Evolutionary conservation across 2,888 invertebrate species (phyloP), one percentile per base, ranked within the genome.

Genomic region (Volucella bombylans): DNA sequence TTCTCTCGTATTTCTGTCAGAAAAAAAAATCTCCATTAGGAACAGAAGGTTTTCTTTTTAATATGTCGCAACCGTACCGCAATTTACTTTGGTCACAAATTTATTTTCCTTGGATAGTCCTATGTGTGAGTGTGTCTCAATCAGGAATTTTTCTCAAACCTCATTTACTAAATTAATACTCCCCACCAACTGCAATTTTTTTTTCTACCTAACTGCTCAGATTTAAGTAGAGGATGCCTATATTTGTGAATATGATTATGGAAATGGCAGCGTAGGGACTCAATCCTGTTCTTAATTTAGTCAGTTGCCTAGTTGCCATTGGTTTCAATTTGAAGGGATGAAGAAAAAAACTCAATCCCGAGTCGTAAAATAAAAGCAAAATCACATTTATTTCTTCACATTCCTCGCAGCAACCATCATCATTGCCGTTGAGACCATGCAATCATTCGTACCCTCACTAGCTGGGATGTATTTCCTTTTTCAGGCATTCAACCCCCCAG

Each of bases 321-420:
- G 23, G 52, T 41, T 64, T 55, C 18, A 64, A 64, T 55, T 39
- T 18, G 11, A 41, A 39, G 1, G 8, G 11, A n/a, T 45, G n/a
- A n/a, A 41, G 14, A 31, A 52, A 55, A 14, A n/a, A 78, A 78
- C 71, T 8, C 61, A 76, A 82, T 78, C 82, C 6, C 68, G 50
- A 23, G 68, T 57, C 59, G 68, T 68, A 73, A 78, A 78, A 68
- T 77, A 68, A 77, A 57, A 68, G 38, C 54, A 52, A 77, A 69
- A 77, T 62, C 62, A 49, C 47, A 62, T 67, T 59, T 71, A 43
- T 31, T 18, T 14, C 45, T 50, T 47, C 31, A 71, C 62, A 54
- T 39, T 64, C 47, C 47, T 49, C 39, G 41, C 10, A 49, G 39
- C 52, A n/a, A 61, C 43, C 43, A 41, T 49, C 43, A 57, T 55